Percentiles rank a stretch among this genome's conserved stretches.
Conservation (phyloP, 2,888 invertebrate species). For the Cryptosula pallasiana region DNA sequence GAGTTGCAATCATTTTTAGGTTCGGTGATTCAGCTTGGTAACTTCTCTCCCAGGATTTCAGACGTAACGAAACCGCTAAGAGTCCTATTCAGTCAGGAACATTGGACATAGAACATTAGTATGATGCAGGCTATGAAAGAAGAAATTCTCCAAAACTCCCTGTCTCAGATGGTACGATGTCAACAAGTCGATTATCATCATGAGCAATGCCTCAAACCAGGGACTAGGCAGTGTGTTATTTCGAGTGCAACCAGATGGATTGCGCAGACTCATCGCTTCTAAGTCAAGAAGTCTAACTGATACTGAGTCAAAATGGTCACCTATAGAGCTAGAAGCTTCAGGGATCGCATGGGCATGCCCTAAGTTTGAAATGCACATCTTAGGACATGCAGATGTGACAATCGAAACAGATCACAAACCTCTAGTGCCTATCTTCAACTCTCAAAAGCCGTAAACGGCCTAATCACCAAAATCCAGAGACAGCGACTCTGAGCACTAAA, state of each 20-base stretch:
- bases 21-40: background rate
- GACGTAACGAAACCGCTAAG: background rate
- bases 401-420: background rate
- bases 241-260: background rate
- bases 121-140: background rate
- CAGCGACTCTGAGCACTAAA: background rate
- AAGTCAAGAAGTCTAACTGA: background rate
- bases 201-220: too few species aligned
- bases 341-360: background rate
- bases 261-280: background rate
- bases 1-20: too few species aligned
- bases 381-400: background rate
- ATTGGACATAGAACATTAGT: background rate
- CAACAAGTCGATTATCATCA: background rate
- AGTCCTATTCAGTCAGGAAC: background rate
- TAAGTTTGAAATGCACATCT: background rate
- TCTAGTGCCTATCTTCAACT: background rate
- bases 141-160: background rate
- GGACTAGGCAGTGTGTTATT: too few species aligned
- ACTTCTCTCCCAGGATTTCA: constrained; percentile 9
- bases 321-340: background rate
- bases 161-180: background rate
- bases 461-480: background rate
- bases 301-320: background rate
- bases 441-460: background rate